Percentiles rank a stretch among this genome's conserved stretches.
Conservation (phyloP, 1,140 invertebrate species). For the Drosophila grimshawi region DNA sequence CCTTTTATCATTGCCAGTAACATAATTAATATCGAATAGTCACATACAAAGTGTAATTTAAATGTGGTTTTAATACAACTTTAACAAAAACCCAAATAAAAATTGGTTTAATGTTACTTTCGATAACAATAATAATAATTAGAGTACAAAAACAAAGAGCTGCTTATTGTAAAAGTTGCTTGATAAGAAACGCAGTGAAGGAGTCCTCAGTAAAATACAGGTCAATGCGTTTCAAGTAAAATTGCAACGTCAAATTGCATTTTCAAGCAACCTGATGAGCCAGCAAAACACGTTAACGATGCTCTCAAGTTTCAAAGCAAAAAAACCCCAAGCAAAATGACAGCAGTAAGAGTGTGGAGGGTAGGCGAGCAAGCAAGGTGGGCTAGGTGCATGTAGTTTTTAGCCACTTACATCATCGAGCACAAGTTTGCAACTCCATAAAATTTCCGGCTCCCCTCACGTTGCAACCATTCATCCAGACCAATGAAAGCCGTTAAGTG, state of each 20-base stretch:
- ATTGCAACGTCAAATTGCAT: slow-evolving; percentile 37
- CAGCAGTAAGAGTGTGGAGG: too few species aligned
- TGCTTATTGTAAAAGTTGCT: neutral
- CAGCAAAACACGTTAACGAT: slow-evolving; percentile 51
- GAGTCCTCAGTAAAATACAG: slow-evolving; percentile 34
- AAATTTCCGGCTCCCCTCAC: slow-evolving; percentile 41
- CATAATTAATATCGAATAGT: slow-evolving; percentile 15
- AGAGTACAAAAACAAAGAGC: slow-evolving; percentile 2
- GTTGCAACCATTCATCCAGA: slow-evolving; percentile 44
- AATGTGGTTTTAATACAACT: neutral
- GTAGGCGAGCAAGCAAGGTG: neutral
- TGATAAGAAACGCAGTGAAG: slow-evolving; percentile 14
- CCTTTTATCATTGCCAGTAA: neutral
- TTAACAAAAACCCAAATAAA: neutral
- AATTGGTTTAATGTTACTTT: neutral
- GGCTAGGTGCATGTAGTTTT: slow-evolving; percentile 39
- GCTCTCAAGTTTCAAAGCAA: slow-evolving; percentile 36
- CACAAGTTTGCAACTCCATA: slow-evolving; percentile 67
- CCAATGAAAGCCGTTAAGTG: slow-evolving; percentile 69
- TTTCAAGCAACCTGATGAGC: slow-evolving; percentile 26
- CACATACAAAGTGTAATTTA: neutral
- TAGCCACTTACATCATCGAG: slow-evolving; percentile 64
- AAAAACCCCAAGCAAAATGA: neutral
- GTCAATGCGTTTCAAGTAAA: slow-evolving; percentile 47
- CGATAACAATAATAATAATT: neutral